Conservation (phyloP, 2,797 vertebrate genomes). For the Danio jaintianensis region DNA sequence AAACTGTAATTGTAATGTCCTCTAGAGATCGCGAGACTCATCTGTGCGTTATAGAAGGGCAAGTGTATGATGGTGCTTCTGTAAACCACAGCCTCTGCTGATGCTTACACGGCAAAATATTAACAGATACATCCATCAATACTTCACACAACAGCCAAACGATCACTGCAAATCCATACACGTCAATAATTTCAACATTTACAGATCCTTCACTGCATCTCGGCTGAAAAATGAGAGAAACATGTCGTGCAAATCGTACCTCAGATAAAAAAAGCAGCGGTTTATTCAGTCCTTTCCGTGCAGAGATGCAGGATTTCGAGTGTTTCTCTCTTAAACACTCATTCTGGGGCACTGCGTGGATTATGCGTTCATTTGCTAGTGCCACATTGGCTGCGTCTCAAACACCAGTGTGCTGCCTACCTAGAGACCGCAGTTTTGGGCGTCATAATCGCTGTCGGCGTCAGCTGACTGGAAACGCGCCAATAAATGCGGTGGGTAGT, state of each 20-base stretch:
- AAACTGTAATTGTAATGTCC: background rate
- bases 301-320: constrained; percentile 40
- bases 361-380: background rate
- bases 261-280: background rate
- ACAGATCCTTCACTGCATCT: background rate
- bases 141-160: background rate
- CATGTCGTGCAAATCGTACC: constrained; percentile 18
- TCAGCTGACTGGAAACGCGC: background rate
- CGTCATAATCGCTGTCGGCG: background rate
- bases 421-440: constrained; percentile 8
- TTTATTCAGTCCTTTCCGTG: constrained; percentile 21
- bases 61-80: constrained; percentile 1
- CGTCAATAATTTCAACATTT: background rate
- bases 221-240: background rate
- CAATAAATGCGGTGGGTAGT: too few species aligned
- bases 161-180: background rate
- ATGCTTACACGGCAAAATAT: background rate
- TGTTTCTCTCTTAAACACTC: background rate
- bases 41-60: background rate
- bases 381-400: background rate
- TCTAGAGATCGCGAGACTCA: background rate
- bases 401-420: background rate
- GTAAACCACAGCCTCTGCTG: background rate
- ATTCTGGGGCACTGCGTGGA: constrained; percentile 13
- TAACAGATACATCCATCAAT: background rate